A percentile compares a stretch with the other conserved stretches of the same genome.
These are phyloP conservation scores for Potorous gilbertii DNA, from an alignment of 2,797 vertebrate genomes.

Conservation along the genomic window DNA sequence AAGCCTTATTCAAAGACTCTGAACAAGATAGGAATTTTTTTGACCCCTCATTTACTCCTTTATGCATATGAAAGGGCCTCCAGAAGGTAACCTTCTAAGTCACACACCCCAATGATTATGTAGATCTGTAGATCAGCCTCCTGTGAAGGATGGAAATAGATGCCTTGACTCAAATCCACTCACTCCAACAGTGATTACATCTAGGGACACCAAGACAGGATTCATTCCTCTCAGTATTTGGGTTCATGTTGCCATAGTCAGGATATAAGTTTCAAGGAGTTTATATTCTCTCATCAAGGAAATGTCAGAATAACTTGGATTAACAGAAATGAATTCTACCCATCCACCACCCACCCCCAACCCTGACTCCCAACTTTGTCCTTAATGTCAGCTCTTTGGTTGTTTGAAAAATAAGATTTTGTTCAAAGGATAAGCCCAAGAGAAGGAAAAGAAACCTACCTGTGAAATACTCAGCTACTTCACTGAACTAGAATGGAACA, in stretches of 20 bases:
- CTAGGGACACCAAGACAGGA: neutral
- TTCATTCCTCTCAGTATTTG: neutral
- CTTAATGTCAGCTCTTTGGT: neutral
- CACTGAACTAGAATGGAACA: neutral
- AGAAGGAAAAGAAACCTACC: constrained; percentile 2
- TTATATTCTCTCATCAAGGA: neutral
- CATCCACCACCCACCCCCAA: neutral
- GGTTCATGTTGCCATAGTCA: neutral
- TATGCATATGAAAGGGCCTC: constrained; percentile 10
- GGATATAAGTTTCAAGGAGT: neutral
- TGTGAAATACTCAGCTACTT: neutral
- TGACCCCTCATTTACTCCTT: constrained; percentile 43
- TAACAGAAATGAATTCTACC: neutral
- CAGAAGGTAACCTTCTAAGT: neutral
- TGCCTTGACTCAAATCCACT: constrained; percentile 36
- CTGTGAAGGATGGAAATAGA: neutral
- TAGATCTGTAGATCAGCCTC: neutral
- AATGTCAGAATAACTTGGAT: neutral
- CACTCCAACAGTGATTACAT: neutral
- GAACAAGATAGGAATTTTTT: constrained; percentile 28
- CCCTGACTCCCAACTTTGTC: neutral
- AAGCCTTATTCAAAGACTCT: constrained; percentile 44
- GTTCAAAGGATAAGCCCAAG: constrained; percentile 9
- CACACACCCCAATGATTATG: neutral
- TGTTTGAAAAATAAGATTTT: constrained; percentile 11